A percentile compares a stretch with the other conserved stretches of the same genome.
Conservation (phyloP, 2,888 invertebrate genomes). For the Sphecodes monilicornis region DNA sequence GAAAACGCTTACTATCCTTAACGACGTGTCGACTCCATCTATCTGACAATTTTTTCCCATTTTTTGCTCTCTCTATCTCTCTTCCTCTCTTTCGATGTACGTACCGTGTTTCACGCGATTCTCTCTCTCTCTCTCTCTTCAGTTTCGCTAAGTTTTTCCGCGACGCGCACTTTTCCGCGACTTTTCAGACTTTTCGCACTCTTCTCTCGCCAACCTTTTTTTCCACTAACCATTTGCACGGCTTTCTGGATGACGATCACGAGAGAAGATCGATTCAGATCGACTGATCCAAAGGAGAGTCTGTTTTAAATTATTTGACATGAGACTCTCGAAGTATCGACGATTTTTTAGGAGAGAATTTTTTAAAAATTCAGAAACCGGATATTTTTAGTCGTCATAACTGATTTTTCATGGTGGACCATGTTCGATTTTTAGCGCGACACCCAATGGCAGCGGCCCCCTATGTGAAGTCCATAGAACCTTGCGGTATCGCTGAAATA, state of each 20-base stretch:
- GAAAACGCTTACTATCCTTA: conserved; percentile 57
- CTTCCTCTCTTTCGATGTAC: not conserved
- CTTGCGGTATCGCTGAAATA: not conserved
- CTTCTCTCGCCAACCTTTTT: conserved; percentile 42
- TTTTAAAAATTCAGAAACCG: not conserved
- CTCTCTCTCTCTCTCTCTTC: not conserved
- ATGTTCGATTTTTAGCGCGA: not conserved
- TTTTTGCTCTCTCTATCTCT: not conserved
- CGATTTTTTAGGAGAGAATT: not conserved
- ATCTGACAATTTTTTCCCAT: not conserved
- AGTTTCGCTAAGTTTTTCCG: not conserved
- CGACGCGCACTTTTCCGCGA: not conserved
- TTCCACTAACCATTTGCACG: conserved; percentile 64
- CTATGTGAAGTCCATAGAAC: not conserved
- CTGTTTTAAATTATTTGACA: not conserved
- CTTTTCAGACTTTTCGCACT: not conserved
- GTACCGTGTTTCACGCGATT: not conserved
- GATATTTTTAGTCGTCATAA: not conserved
- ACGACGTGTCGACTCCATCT: conserved; percentile 25
- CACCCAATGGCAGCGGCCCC: not conserved
- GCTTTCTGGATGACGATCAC: conserved; percentile 49
- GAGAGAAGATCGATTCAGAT: conserved; percentile 44
- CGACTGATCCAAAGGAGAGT: not conserved
- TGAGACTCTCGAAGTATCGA: not conserved
- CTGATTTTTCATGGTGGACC: not conserved